A percentile compares a stretch with the other conserved stretches of the same genome.
Conservation (phyloP, 2,888 invertebrate genomes). For the Gandaritis pyraliata region DNA sequence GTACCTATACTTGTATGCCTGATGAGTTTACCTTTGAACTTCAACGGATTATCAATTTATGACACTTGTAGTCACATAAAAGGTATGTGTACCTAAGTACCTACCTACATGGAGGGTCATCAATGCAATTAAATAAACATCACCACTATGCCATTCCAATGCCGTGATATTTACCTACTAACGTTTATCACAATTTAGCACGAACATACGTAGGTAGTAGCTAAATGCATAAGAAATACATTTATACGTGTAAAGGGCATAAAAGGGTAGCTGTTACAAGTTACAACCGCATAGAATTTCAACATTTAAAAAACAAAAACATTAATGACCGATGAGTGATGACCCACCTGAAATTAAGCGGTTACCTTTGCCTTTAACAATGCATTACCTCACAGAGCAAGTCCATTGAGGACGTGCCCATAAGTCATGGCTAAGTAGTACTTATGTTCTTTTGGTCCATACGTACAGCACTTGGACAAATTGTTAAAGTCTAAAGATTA, state of each 20-base stretch:
- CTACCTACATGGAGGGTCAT: slow-evolving; percentile 34
- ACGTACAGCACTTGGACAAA: no score
- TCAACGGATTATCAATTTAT: slow-evolving; percentile 22
- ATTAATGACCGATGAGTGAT: no score
- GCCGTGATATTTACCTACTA: slow-evolving; percentile 64
- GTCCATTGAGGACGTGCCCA: no score
- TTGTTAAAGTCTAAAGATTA: no score
- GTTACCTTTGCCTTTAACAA: no score
- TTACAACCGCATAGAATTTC: slow-evolving; percentile 27
- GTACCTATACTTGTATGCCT: background rate
- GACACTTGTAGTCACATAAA: slow-evolving; percentile 8
- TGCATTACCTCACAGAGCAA: no score
- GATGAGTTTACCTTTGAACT: slow-evolving; percentile 22
- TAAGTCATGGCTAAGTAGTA: no score
- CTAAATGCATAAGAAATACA: slow-evolving; percentile 65
- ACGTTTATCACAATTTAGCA: slow-evolving; percentile 60
- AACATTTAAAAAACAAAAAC: no score
- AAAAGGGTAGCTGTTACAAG: slow-evolving; percentile 38
- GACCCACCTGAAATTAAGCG: no score
- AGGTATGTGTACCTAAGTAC: slow-evolving; percentile 6
- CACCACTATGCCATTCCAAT: slow-evolving; percentile 52
- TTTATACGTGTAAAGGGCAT: slow-evolving; percentile 67
- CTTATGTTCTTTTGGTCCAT: no score
- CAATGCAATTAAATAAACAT: slow-evolving; percentile 51
- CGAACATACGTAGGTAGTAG: slow-evolving; percentile 58